These are phyloP conservation scores for Tenthredo amoena DNA, from an alignment of 2,888 invertebrate genomes.

Conservation along the genomic window DNA sequence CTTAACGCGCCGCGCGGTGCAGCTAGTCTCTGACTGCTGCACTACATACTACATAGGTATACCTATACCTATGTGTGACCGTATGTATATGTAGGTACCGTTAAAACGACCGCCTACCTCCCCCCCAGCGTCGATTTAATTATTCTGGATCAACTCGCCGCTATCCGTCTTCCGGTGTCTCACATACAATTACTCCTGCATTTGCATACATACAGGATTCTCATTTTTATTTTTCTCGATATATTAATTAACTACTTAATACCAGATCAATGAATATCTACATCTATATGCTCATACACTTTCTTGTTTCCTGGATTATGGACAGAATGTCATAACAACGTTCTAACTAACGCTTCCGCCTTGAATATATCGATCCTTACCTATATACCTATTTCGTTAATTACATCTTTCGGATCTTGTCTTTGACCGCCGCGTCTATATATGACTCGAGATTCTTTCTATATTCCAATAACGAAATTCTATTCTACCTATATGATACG, in stretches of 20 bases:
- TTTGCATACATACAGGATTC: not conserved
- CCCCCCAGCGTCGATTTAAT: constrained; percentile 7
- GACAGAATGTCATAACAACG: not conserved
- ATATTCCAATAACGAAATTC: not conserved
- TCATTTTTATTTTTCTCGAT: not conserved
- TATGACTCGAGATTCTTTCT: not conserved
- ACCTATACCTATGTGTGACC: not conserved
- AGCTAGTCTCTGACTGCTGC: constrained; percentile 10
- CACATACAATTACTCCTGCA: not conserved
- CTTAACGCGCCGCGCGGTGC: constrained; percentile 49
- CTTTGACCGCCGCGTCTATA: not conserved
- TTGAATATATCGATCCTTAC: constrained; percentile 10
- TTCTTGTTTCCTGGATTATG: not conserved
- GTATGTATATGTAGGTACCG: not conserved
- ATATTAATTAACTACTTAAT: not conserved
- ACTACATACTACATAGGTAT: not conserved
- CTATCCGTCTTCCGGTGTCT: constrained; percentile 14
- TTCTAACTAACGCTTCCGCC: not conserved
- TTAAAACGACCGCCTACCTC: constrained; percentile 3
- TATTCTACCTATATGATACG: not conserved
- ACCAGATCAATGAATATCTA: not conserved
- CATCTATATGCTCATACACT: not conserved
- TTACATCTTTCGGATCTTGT: not conserved
- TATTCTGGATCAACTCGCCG: constrained; percentile 12
- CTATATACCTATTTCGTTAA: not conserved